Evolutionary conservation across 2,888 invertebrate species (phyloP).

Genomic region (Noctua pronuba): DNA sequence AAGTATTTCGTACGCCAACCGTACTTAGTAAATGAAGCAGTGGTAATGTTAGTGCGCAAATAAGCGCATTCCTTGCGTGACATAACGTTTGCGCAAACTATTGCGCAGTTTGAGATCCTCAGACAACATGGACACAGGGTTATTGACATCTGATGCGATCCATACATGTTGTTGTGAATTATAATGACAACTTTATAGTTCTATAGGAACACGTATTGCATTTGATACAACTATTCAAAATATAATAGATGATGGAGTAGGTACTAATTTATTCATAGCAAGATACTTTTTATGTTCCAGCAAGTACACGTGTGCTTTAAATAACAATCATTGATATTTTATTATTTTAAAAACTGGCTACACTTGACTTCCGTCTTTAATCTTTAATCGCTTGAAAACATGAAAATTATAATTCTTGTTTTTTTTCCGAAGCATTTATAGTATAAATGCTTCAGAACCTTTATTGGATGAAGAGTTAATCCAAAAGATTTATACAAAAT

Average conservation of each 20-base stretch:
- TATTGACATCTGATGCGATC: constrained; percentile 46
- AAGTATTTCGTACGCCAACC: neutral
- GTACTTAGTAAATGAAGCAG: neutral
- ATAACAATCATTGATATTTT: neutral
- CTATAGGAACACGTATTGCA: neutral
- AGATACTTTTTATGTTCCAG: neutral
- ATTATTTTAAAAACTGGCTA: neutral
- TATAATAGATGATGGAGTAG: neutral
- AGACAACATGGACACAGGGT: constrained; percentile 23
- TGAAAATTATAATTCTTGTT: neutral
- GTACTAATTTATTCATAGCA: constrained; percentile 13
- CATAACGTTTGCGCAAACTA: constrained; percentile 40
- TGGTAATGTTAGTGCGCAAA: constrained; percentile 25
- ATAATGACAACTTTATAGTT: constrained; percentile 3
- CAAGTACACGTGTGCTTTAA: neutral
- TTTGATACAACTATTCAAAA: constrained; percentile 11
- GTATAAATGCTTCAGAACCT: neutral
- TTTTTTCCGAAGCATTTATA: too few species aligned
- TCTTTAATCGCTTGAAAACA: neutral
- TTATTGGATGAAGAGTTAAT: neutral
- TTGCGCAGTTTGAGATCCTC: constrained; percentile 42
- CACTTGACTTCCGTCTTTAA: neutral
- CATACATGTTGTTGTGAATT: constrained; percentile 7
- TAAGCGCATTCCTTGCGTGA: constrained; percentile 31
- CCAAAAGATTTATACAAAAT: neutral